Evolutionary conservation across 1,140 invertebrate genomes (phyloP).

Genomic region (Drosophila pectinifera): DNA sequence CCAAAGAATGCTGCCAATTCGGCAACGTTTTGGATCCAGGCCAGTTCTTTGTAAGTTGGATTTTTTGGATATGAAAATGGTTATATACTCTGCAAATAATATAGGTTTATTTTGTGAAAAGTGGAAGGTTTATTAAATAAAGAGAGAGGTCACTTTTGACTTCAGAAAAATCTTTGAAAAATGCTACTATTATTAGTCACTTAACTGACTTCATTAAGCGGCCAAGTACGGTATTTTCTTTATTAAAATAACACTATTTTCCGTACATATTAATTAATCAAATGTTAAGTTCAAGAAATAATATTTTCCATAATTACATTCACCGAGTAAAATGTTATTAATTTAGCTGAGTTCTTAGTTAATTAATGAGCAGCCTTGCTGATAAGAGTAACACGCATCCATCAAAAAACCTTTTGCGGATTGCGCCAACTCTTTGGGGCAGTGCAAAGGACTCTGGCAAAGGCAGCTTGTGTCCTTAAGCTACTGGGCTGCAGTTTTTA

Average conservation of each 20-base stretch:
- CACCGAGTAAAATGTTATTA: background rate
- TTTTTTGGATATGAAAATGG: background rate
- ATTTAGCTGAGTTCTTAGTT: background rate
- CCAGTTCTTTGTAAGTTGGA: background rate
- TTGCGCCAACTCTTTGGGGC: conserved; percentile 20
- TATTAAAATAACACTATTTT: no score
- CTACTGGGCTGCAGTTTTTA: conserved; percentile 58
- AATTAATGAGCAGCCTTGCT: conserved; percentile 13
- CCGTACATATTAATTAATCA: no score
- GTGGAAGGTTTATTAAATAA: background rate
- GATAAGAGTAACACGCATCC: conserved; percentile 14
- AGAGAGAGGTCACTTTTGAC: background rate
- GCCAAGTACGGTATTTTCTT: background rate
- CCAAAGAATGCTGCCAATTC: conserved; percentile 55
- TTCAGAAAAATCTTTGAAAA: background rate
- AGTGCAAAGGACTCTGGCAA: conserved; percentile 29
- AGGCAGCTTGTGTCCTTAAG: conserved; percentile 25
- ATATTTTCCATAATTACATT: background rate
- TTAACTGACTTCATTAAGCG: background rate
- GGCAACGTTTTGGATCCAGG: conserved; percentile 19
- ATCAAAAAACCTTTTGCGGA: conserved; percentile 8
- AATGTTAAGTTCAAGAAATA: background rate
- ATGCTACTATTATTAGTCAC: background rate
- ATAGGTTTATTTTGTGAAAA: conserved; percentile 1
- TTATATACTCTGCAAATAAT: conserved; percentile 7